Conservation (phyloP, 2,113 vertebrate genomes). For the Eubucco bourcierii region DNA sequence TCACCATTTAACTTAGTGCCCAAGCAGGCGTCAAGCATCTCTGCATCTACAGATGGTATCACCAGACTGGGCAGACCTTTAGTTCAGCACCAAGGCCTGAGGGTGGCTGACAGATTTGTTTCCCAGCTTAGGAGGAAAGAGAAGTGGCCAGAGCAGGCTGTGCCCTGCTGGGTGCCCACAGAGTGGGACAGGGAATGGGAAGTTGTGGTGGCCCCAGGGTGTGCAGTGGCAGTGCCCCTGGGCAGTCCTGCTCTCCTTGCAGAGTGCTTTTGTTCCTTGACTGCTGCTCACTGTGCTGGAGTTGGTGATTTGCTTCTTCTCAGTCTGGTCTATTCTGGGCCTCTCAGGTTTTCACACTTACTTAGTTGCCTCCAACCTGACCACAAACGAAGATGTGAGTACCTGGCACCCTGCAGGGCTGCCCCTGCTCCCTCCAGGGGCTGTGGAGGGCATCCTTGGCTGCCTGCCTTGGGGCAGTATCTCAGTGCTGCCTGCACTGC, state of each 20-base stretch:
- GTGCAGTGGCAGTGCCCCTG: not conserved
- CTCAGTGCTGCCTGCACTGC: not conserved
- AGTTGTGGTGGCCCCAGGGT: not conserved
- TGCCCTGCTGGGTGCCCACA: not conserved
- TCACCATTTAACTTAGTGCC: not conserved
- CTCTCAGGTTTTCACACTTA: conserved; percentile 99
- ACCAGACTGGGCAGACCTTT: not conserved
- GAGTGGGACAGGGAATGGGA: fast-evolving
- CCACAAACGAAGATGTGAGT: conserved; percentile 97
- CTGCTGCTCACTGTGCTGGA: conserved; percentile 85
- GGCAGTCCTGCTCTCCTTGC: not conserved
- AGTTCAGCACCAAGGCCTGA: not conserved
- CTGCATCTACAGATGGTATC: not conserved
- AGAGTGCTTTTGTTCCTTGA: conserved; percentile 76
- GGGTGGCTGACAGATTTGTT: not conserved
- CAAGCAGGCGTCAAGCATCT: not conserved
- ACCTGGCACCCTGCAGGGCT: not conserved
- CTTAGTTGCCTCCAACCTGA: conserved; percentile 94
- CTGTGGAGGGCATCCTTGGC: not conserved
- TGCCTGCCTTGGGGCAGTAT: not conserved
- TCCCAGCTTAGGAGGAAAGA: not conserved
- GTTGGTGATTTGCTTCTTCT: conserved; percentile 95
- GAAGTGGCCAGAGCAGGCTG: not conserved
- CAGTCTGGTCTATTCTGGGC: conserved; percentile 97
- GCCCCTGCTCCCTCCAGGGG: not conserved